A percentile compares a stretch with the other conserved stretches of the same genome.
These are phyloP conservation scores for Laticauda laticaudata DNA, from an alignment of 2,113 vertebrate species.

Conservation along the genomic window DNA sequence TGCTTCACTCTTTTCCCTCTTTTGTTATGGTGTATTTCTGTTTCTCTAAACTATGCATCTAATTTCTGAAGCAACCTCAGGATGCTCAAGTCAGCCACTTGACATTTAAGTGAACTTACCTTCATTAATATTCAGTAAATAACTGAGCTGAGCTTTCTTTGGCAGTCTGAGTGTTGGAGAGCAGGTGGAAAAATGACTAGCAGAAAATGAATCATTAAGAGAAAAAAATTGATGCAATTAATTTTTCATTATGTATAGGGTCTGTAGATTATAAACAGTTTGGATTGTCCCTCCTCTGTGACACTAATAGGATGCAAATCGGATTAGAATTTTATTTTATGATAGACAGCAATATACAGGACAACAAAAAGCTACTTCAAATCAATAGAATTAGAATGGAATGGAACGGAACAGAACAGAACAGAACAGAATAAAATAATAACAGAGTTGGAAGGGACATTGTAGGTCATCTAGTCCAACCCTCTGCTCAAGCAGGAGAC, in stretches of 20 bases:
- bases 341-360: constrained; percentile 53
- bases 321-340: constrained; percentile 64
- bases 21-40: constrained; percentile 17
- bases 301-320: constrained; percentile 77
- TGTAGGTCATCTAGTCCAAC: no score
- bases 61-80: constrained; percentile 50
- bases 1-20: constrained; percentile 34
- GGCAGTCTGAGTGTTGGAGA: constrained; percentile 71
- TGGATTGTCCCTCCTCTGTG: constrained; percentile 71
- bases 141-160: constrained; percentile 66
- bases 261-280: constrained; percentile 78
- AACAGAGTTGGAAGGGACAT: no score
- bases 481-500: no score
- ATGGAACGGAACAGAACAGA: no score
- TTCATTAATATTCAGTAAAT: constrained; percentile 76
- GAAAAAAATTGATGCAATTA: constrained; percentile 84
- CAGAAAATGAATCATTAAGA: constrained; percentile 82
- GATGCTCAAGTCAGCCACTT: constrained; percentile 42
- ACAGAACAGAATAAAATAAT: no score
- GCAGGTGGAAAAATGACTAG: constrained; percentile 82
- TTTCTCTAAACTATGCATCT: constrained; percentile 39
- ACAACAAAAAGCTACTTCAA: constrained; percentile 59
- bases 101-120: constrained; percentile 63
- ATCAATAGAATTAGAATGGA: constrained; percentile 44
- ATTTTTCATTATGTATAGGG: constrained; percentile 80